These are phyloP conservation scores for Hesperophylax magnus DNA, from an alignment of 1,140 invertebrate species.

Conservation along the genomic window DNA sequence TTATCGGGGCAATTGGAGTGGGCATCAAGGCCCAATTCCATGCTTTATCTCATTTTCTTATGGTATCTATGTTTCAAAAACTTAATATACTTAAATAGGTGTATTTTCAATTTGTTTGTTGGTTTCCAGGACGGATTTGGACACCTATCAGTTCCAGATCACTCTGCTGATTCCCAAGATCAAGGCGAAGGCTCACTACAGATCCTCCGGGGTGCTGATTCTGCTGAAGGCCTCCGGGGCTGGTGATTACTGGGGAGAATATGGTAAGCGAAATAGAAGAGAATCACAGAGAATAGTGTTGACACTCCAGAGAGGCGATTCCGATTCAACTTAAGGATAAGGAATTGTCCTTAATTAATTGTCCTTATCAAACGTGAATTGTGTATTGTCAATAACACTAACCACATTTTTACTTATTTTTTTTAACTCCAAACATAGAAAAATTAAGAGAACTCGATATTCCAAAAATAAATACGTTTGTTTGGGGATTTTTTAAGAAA, in stretches of 20 bases:
- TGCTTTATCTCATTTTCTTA: neutral
- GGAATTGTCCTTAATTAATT: too few species aligned
- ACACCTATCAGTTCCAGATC: constrained; percentile 84
- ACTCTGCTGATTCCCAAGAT: constrained; percentile 84
- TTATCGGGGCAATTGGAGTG: neutral
- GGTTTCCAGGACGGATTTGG: constrained; percentile 76
- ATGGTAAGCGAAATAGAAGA: constrained; percentile 71
- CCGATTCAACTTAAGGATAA: too few species aligned
- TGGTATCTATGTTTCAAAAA: neutral
- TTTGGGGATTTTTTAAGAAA: too few species aligned
- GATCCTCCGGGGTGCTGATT: constrained; percentile 83
- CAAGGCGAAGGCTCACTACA: constrained; percentile 80
- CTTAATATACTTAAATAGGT: neutral
- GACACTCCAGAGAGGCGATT: too few species aligned
- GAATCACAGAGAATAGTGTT: neutral
- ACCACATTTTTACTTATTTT: too few species aligned
- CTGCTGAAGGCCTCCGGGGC: constrained; percentile 84
- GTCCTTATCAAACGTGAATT: too few species aligned
- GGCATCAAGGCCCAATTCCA: neutral
- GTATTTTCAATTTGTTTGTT: neutral
- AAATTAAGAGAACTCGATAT: too few species aligned
- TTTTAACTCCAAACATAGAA: too few species aligned
- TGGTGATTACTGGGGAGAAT: constrained; percentile 90
- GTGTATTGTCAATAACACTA: too few species aligned
- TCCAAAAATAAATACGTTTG: too few species aligned